Percentiles rank a stretch among this genome's conserved stretches.
These are phyloP conservation scores for Epizoanthus scotinus DNA, from an alignment of 92 coral and sea anemone species.

Conservation along the genomic window DNA sequence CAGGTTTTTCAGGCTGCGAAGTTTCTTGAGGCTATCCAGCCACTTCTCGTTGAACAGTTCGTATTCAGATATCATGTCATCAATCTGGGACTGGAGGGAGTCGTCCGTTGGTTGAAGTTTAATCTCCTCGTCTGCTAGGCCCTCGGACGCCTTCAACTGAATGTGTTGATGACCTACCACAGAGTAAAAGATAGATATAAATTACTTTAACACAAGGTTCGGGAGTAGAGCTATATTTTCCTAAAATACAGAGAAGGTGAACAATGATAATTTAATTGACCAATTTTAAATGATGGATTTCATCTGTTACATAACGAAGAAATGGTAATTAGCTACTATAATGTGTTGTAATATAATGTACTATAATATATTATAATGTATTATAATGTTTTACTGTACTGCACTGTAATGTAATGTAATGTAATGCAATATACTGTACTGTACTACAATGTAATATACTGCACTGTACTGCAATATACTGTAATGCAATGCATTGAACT, in stretches of 20 bases:
- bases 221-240: too few relatives aligned
- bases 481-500: slow-evolving; percentile 3
- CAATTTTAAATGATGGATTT: too few relatives aligned
- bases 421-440: slow-evolving; percentile 2
- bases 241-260: too few relatives aligned
- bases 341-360: too few relatives aligned
- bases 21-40: slow-evolving; percentile 73
- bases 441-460: background rate
- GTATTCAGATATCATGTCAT: slow-evolving; percentile 75
- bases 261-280: too few relatives aligned
- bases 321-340: too few relatives aligned
- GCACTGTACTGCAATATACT: slow-evolving; percentile 5
- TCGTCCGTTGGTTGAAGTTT: slow-evolving; percentile 71
- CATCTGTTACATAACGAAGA: too few relatives aligned
- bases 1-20: slow-evolving; percentile 44
- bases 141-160: slow-evolving; percentile 59
- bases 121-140: slow-evolving; percentile 63
- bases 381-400: background rate
- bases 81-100: slow-evolving; percentile 57
- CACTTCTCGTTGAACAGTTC: slow-evolving; percentile 86
- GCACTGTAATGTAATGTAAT: slow-evolving; percentile 8
- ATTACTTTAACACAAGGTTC: too few relatives aligned
- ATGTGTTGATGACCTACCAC: slow-evolving; percentile 63
- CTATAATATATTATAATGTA: too few relatives aligned
- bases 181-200: too few relatives aligned